phyloP scores from a whole-genome alignment of 35 echinoderm and acorn worm genomes.

The Strongylocentrotus purpuratus region DNA sequence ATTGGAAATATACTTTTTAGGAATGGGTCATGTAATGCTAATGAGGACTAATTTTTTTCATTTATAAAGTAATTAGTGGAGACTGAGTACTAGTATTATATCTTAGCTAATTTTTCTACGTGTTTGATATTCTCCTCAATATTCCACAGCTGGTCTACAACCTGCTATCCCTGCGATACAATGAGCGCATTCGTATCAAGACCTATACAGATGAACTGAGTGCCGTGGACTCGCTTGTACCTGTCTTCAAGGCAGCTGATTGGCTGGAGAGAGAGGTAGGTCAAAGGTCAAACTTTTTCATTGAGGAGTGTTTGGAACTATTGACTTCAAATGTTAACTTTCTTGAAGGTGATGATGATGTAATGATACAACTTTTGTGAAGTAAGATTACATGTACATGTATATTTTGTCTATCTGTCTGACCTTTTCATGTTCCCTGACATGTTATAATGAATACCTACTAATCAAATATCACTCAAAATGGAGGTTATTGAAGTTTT shows the following conservation, averaged over 20 bases:
- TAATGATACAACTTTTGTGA: too few relatives aligned
- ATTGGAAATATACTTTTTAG: too few relatives aligned
- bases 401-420: too few relatives aligned
- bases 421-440: too few relatives aligned
- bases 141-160: constrained; percentile 90
- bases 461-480: too few relatives aligned
- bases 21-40: neutral
- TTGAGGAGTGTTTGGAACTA: too few relatives aligned
- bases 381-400: too few relatives aligned
- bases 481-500: too few relatives aligned
- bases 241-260: constrained; percentile 89
- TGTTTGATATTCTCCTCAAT: neutral
- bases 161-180: constrained; percentile 78
- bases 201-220: constrained; percentile 96
- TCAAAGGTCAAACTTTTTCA: neutral
- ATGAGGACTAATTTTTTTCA: neutral
- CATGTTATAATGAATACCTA: too few relatives aligned
- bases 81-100: neutral
- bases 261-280: constrained; percentile 99
- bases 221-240: constrained; percentile 81
- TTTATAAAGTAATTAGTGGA: neutral
- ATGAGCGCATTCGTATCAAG: constrained; percentile 93
- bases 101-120: neutral
- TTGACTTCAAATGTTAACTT: too few relatives aligned
- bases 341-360: too few relatives aligned